Conservation (phyloP, 2,888 invertebrate genomes). For the Diarsia brunnea region DNA sequence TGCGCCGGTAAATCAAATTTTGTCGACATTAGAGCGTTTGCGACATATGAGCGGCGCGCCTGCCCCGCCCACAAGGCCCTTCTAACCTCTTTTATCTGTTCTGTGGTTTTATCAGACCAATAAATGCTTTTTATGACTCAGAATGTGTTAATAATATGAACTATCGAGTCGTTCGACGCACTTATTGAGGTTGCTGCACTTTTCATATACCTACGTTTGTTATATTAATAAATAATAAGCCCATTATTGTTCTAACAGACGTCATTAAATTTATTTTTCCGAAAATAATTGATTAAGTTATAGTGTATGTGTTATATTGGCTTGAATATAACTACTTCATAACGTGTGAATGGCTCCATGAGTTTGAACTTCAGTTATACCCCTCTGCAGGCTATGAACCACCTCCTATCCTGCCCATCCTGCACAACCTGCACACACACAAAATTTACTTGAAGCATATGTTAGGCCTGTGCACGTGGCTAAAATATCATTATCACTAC, state of each 20-base stretch:
- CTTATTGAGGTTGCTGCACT: constrained; percentile 52
- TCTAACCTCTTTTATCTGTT: no score
- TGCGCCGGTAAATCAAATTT: no score
- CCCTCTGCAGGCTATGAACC: no score
- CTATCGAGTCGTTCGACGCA: constrained; percentile 48
- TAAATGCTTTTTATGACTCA: constrained; percentile 58
- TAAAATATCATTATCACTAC: no score
- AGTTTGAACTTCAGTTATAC: no score
- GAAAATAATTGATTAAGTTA: constrained; percentile 19
- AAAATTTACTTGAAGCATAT: no score
- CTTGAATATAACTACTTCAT: not conserved
- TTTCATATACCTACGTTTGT: constrained; percentile 35
- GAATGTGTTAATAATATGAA: constrained; percentile 37
- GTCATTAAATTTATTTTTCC: not conserved
- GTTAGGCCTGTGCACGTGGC: no score
- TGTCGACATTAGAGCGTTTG: no score
- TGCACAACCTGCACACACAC: no score
- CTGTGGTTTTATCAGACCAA: constrained; percentile 65
- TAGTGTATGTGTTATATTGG: not conserved
- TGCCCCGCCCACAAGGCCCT: no score
- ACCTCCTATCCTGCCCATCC: no score
- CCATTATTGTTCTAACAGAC: constrained; percentile 25
- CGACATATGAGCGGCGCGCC: no score
- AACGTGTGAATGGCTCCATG: not conserved
- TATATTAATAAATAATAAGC: constrained; percentile 38